These are phyloP conservation scores for Scatophagus argus DNA, from an alignment of 2,113 vertebrate species.

Conservation along the genomic window DNA sequence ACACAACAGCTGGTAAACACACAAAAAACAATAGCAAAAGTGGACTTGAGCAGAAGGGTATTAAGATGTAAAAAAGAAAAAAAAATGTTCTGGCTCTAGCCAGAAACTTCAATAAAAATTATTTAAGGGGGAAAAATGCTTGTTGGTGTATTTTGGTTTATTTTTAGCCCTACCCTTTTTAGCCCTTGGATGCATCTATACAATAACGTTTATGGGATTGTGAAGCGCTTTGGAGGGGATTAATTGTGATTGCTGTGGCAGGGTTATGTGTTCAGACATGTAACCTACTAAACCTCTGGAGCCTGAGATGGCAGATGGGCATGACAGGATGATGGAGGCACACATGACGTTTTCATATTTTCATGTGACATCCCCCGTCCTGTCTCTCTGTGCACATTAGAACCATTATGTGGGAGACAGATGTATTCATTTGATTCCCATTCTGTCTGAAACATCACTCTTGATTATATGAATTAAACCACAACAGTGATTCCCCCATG, in stretches of 20 bases:
- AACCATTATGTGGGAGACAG: not conserved
- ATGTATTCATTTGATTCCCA: not conserved
- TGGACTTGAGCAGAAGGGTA: slow-evolving; percentile 29
- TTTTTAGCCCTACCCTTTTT: slow-evolving; percentile 52
- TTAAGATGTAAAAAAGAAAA: not conserved
- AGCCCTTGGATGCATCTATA: slow-evolving; percentile 57
- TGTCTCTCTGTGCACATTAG: slow-evolving; percentile 4
- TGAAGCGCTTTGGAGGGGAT: slow-evolving; percentile 77
- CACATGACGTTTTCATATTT: slow-evolving; percentile 70
- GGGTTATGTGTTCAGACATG: slow-evolving; percentile 65
- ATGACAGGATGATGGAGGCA: slow-evolving; percentile 55
- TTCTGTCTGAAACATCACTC: not conserved
- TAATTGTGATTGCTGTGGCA: slow-evolving; percentile 75
- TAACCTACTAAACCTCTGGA: slow-evolving; percentile 70
- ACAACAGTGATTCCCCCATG: too few species aligned
- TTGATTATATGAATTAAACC: not conserved
- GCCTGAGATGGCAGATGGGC: slow-evolving; percentile 77
- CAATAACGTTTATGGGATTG: slow-evolving; percentile 79
- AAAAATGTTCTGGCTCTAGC: not conserved
- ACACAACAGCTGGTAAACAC: slow-evolving; percentile 49
- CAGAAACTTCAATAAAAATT: not conserved
- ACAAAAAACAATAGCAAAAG: slow-evolving; percentile 3
- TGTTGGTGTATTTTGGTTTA: slow-evolving; percentile 25
- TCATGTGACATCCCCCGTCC: slow-evolving; percentile 7
- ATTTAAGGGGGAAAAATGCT: not conserved